Conservation (phyloP, 2,797 vertebrate species). For the Helicolenus hilgendorfi region DNA sequence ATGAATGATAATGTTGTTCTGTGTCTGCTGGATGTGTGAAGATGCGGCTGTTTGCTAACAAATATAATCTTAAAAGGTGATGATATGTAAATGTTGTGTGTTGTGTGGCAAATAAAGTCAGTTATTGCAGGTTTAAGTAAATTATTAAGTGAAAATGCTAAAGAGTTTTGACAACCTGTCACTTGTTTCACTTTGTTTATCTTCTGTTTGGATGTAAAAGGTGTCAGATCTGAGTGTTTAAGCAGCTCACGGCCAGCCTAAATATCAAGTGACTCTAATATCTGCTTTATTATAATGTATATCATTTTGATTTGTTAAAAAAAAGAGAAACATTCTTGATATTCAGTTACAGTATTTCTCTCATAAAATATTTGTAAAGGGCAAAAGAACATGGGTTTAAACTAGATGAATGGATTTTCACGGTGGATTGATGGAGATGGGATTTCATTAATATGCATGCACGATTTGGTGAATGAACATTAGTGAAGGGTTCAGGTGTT, state of each 20-base stretch:
- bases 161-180: background rate
- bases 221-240: conserved; percentile 11
- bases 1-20: background rate
- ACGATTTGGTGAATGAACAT: conserved; percentile 40
- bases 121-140: background rate
- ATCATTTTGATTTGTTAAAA: background rate
- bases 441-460: conserved; percentile 36
- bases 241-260: too few species aligned
- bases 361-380: conserved; percentile 33
- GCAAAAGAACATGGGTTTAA: conserved; percentile 30
- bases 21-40: background rate
- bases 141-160: background rate
- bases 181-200: background rate
- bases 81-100: background rate
- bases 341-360: background rate
- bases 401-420: conserved; percentile 34
- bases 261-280: too few species aligned
- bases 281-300: background rate
- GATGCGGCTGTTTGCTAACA: background rate
- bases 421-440: conserved; percentile 9
- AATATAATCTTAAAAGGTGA: background rate
- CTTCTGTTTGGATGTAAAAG: background rate
- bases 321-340: background rate
- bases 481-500: conserved; percentile 54
- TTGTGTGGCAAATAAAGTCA: background rate